Evolutionary conservation across 2,113 vertebrate genomes (phyloP).

Genomic region (Hippoglossus stenolepis): DNA sequence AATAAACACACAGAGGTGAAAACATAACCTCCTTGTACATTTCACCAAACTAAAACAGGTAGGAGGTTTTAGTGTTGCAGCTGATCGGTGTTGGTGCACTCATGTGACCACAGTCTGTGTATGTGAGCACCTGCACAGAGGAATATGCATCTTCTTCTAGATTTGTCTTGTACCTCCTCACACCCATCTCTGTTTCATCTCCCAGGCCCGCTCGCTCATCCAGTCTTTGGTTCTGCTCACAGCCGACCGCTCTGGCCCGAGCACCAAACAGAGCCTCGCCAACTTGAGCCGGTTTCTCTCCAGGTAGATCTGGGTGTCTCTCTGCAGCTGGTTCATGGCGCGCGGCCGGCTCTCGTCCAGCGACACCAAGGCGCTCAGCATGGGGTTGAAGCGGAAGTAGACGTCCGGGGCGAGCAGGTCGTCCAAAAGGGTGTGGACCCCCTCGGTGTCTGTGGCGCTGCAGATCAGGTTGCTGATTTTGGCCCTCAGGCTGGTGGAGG

Average conservation of each 20-base stretch:
- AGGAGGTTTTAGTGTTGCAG: too few relatives aligned
- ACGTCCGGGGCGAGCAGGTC: slow-evolving; percentile 79
- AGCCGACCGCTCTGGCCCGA: slow-evolving; percentile 73
- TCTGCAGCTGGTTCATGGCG: slow-evolving; percentile 74
- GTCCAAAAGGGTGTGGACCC: slow-evolving; percentile 82
- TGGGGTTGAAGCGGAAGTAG: slow-evolving; percentile 86
- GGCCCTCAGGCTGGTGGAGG: slow-evolving; percentile 80
- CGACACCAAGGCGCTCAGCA: slow-evolving; percentile 77
- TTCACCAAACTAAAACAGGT: too few relatives aligned
- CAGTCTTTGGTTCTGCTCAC: slow-evolving; percentile 72
- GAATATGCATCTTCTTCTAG: not conserved
- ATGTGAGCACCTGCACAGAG: too few relatives aligned
- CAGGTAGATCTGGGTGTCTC: slow-evolving; percentile 79
- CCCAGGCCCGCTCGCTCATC: slow-evolving; percentile 77
- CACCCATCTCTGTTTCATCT: slow-evolving; percentile 74
- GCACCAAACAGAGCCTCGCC: slow-evolving; percentile 74
- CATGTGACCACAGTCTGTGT: too few relatives aligned
- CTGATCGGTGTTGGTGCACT: not conserved
- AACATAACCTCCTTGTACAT: too few relatives aligned
- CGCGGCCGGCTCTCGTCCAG: slow-evolving; percentile 79
- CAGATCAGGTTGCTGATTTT: slow-evolving; percentile 83
- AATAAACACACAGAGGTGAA: too few relatives aligned
- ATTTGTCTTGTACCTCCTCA: slow-evolving; percentile 40
- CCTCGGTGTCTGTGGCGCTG: slow-evolving; percentile 85
- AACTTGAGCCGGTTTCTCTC: slow-evolving; percentile 79